phyloP scores from a whole-genome alignment of 2,113 vertebrate genomes.

The Egretta garzetta region DNA sequence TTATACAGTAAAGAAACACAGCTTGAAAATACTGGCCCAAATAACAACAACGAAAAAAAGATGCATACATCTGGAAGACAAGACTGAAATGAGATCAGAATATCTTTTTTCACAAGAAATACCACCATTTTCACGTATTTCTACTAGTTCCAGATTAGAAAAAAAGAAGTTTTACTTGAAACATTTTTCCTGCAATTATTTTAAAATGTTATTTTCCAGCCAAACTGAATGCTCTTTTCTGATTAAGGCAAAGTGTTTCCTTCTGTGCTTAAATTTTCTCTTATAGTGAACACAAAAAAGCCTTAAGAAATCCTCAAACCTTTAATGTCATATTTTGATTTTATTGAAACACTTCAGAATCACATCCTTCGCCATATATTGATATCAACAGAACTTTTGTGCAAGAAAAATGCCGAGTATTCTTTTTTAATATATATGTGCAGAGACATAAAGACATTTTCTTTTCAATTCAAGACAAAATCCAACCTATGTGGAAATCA shows the following conservation, averaged over 20 bases:
- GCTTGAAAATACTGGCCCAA: background rate
- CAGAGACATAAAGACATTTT: background rate
- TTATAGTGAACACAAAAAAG: background rate
- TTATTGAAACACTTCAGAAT: background rate
- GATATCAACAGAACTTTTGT: background rate
- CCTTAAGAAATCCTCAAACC: accelerated
- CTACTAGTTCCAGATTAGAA: background rate
- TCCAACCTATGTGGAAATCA: background rate
- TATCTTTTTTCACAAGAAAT: background rate
- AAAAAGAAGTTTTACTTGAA: background rate
- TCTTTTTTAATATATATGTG: background rate
- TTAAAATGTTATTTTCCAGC: background rate
- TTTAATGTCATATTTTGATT: background rate
- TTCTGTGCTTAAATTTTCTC: background rate
- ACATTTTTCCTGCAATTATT: background rate
- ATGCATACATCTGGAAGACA: background rate
- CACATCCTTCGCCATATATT: background rate
- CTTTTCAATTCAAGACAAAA: background rate
- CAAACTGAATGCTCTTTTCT: background rate
- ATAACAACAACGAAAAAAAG: background rate
- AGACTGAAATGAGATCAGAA: background rate
- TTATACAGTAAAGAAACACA: background rate
- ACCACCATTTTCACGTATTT: background rate
- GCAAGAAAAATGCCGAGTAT: accelerated
- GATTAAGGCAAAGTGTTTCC: background rate